phyloP scores from a whole-genome alignment of 2,113 vertebrate genomes.

The Pseudopipra pipra region DNA sequence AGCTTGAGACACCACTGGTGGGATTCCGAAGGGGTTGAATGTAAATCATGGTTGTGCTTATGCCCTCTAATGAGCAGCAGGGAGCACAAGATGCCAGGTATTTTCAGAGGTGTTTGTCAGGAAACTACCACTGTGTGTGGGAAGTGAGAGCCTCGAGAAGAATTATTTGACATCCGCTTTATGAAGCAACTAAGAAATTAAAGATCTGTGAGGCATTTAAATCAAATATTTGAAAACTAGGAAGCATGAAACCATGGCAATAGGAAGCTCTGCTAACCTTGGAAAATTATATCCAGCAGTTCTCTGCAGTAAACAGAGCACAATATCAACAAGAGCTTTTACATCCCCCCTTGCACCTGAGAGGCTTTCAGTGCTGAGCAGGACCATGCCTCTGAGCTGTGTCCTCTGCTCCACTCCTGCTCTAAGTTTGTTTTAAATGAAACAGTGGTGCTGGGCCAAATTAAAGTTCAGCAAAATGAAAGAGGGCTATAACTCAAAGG shows the following conservation, averaged over 20 bases:
- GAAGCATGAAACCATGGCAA: slow-evolving; percentile 6
- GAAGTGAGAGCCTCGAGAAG: neutral
- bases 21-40: neutral
- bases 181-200: slow-evolving; percentile 11
- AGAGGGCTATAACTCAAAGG: slow-evolving; percentile 33
- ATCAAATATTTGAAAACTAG: slow-evolving; percentile 39
- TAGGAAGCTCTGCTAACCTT: slow-evolving; percentile 10
- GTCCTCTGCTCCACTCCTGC: neutral
- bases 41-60: neutral
- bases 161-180: neutral
- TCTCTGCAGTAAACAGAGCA: slow-evolving; percentile 26
- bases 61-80: slow-evolving; percentile 3
- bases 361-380: neutral
- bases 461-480: slow-evolving; percentile 31
- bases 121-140: neutral
- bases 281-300: slow-evolving; percentile 12
- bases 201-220: slow-evolving; percentile 22
- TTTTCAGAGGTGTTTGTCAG: slow-evolving; percentile 3
- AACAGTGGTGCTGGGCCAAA: slow-evolving; percentile 15
- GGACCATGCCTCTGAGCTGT: neutral
- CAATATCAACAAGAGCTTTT: neutral
- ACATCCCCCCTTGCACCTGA: neutral
- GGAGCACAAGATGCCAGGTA: neutral
- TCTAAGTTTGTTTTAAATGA: neutral
- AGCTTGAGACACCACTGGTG: neutral